A percentile compares a stretch with the other conserved stretches of the same genome.
These are phyloP conservation scores for Matsumyia berberina DNA, from an alignment of 2,888 invertebrate genomes.

Conservation along the genomic window DNA sequence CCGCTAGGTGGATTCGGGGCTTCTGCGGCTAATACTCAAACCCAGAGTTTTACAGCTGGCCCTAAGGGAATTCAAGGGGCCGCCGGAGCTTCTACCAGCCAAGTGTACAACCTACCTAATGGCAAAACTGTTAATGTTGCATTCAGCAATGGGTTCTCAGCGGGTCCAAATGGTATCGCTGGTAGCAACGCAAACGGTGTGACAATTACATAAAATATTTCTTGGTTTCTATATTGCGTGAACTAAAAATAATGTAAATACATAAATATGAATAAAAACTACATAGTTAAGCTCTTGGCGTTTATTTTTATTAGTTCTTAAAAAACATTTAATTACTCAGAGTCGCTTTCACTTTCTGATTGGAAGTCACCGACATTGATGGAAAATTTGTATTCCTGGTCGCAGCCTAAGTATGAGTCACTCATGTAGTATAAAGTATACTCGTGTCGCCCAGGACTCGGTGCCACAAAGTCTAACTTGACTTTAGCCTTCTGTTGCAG, in stretches of 20 bases:
- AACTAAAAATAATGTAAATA: not conserved
- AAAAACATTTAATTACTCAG: constrained; percentile 84
- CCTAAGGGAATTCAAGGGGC: constrained; percentile 80
- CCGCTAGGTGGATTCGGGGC: constrained; percentile 82
- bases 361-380: constrained; percentile 92
- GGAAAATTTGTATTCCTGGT: constrained; percentile 98
- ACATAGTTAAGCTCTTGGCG: not conserved
- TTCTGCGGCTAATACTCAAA: constrained; percentile 82
- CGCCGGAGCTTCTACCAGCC: constrained; percentile 83
- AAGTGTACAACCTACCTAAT: constrained; percentile 83
- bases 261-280: constrained; percentile 11
- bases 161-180: constrained; percentile 77
- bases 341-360: constrained; percentile 86
- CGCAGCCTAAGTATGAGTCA: constrained; percentile 99
- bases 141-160: constrained; percentile 82
- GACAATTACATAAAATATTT: constrained; percentile 75
- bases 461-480: constrained; percentile 92
- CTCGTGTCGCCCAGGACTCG: constrained; percentile 93
- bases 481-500: constrained; percentile 96
- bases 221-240: not conserved
- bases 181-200: constrained; percentile 79
- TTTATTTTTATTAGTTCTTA: constrained; percentile 3
- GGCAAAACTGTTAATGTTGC: constrained; percentile 83
- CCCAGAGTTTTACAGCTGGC: constrained; percentile 81
- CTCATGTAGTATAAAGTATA: constrained; percentile 99